Percentiles rank a stretch among this genome's conserved stretches.
These are phyloP conservation scores for Xenops minutus DNA, from an alignment of 2,797 vertebrate genomes.

Conservation along the genomic window DNA sequence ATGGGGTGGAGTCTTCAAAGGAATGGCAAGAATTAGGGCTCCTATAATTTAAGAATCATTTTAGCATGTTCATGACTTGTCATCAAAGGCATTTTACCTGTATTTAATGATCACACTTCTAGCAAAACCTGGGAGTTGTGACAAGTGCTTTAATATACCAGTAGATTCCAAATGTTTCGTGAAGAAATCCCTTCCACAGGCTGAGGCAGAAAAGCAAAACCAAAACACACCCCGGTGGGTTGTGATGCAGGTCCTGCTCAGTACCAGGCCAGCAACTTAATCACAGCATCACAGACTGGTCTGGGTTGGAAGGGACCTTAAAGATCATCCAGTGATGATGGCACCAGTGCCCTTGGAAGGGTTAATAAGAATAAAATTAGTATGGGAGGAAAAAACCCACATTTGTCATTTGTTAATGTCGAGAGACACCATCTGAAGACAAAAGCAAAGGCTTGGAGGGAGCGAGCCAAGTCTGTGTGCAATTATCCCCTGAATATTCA, in stretches of 20 bases:
- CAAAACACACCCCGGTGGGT: rapidly evolving
- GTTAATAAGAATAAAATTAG: not conserved
- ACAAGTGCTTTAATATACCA: not conserved
- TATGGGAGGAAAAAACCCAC: rapidly evolving
- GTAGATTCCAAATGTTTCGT: not conserved
- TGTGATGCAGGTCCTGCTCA: rapidly evolving
- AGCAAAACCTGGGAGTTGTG: not conserved
- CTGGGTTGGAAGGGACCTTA: not conserved
- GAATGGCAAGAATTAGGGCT: not conserved
- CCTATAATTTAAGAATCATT: not conserved
- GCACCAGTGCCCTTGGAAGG: not conserved
- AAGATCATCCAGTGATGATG: not conserved
- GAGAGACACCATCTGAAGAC: not conserved
- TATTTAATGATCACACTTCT: not conserved
- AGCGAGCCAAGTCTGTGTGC: not conserved
- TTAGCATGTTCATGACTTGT: not conserved
- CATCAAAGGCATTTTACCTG: not conserved
- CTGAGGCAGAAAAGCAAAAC: not conserved
- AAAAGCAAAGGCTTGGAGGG: not conserved
- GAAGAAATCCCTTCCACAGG: not conserved
- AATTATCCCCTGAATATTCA: not conserved
- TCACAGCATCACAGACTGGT: rapidly evolving
- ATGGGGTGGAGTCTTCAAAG: not conserved
- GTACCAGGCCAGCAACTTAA: not conserved
- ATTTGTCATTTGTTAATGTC: not conserved